A percentile compares a stretch with the other conserved stretches of the same genome.
Evolutionary conservation across 92 coral and sea anemone species (phyloP).

Genomic region (Epizoanthus fatuus): DNA sequence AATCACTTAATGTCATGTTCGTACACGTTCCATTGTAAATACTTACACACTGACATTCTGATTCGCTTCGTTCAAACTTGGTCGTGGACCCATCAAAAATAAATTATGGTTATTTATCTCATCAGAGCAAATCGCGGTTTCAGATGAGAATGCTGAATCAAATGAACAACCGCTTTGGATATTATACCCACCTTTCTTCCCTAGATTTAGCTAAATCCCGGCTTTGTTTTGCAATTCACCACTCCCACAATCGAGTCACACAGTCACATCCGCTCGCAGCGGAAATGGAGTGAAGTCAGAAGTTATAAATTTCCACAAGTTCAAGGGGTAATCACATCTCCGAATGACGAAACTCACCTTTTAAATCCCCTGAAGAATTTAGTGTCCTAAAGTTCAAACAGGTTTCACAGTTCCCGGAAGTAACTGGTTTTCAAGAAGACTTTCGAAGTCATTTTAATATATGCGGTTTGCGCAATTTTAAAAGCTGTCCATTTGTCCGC

Average conservation of each 20-base stretch:
- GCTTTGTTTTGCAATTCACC: slow-evolving; percentile 11
- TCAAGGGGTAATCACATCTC: not conserved
- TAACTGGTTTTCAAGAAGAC: not conserved
- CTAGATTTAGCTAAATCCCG: slow-evolving; percentile 12
- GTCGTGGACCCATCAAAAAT: slow-evolving; percentile 21
- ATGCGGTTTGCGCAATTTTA: no score
- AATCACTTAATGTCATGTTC: slow-evolving; percentile 9
- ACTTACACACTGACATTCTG: slow-evolving; percentile 3
- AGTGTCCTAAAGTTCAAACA: not conserved
- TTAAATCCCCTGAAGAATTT: not conserved
- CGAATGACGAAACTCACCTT: not conserved
- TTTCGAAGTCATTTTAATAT: not conserved
- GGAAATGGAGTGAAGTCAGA: not conserved
- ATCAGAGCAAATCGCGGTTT: not conserved
- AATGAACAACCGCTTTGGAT: not conserved
- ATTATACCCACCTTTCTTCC: slow-evolving; percentile 20
- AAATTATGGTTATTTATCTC: not conserved
- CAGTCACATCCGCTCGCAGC: not conserved
- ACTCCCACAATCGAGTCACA: slow-evolving; percentile 30
- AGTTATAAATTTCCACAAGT: not conserved
- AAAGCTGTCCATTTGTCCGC: slow-evolving; percentile 11
- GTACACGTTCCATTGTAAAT: not conserved
- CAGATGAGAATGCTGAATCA: slow-evolving; percentile 19
- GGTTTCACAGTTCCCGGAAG: not conserved
- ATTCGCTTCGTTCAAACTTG: not conserved